Base-by-base conservation (phyloP, 2,888 invertebrate species). In the Oligia latruncula region DNA sequence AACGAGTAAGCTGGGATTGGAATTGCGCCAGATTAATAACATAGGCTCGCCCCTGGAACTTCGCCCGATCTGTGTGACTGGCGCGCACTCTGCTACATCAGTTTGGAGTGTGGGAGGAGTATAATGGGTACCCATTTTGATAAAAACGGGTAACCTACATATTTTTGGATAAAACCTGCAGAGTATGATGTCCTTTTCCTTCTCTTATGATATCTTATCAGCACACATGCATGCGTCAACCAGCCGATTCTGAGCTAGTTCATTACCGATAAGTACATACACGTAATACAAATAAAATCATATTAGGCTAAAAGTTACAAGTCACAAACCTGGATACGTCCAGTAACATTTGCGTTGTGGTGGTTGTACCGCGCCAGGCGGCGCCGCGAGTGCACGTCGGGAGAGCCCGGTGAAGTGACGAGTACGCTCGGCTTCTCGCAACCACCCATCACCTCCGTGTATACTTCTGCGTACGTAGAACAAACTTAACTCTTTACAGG, bases 351-450 rank as follows among this genome's bases (percentile, higher is more conserved):
- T 67, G 97, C 97, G 93, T 97, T 98, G 87, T 95, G 95, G 81
- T 97, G 97, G 86, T 92, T 93, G 80, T 97, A 97, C 29, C 97
- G 93, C 83, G 94, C 92, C 64, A 97, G 95, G 75, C 95, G 95
- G 72, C 97, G 95, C 86, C 97, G 95, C 93, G 97, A 95, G 93
- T 98, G 98, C 88, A 98, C 97, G 94, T 99, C 99, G 23, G 99
- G 99, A 81, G 99, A 99, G 67, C 99, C 99, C 13, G 99, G 99
- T 88, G 99, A 99, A 90, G 99, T 99, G 92, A 99, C 99, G 93
- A 99, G 97, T 85, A 99, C 99, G 96, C 99, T 99, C 70, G 99
- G 99, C 93, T 99, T 98, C 94, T 99, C 98, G 90, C 98, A 97
- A 74, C 97, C 97, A 87, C 97, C 97, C 92, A 95, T 94, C 84